Evolutionary conservation across 2,113 vertebrate species (phyloP).

Genomic region (Phainopepla nitens): DNA sequence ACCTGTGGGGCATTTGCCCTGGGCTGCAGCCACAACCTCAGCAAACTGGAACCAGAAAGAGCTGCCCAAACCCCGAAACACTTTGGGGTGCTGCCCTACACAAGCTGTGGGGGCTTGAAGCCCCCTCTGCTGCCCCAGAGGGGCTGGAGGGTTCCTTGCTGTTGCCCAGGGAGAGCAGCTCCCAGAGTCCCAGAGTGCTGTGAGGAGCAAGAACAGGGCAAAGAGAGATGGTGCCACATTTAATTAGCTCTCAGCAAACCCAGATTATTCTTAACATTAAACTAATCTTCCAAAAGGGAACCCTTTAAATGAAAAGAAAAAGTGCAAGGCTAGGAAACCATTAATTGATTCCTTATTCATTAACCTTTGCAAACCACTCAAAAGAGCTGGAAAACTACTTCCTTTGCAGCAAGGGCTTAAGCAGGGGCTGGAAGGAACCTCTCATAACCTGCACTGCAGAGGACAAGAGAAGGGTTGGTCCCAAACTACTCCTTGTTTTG

Average conservation of each 20-base stretch:
- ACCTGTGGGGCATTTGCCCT: background rate
- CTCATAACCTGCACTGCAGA: background rate
- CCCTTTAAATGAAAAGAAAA: constrained; percentile 42
- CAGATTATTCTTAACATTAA: constrained; percentile 36
- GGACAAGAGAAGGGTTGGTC: background rate
- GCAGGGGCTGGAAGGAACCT: background rate
- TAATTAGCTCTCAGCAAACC: constrained; percentile 26
- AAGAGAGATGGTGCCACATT: background rate
- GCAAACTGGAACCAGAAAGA: background rate
- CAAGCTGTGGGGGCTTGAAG: accelerated
- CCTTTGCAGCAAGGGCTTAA: background rate
- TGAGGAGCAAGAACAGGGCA: background rate
- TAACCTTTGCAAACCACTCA: constrained; percentile 59
- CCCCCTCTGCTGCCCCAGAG: background rate
- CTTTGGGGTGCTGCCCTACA: background rate
- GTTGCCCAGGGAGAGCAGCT: background rate
- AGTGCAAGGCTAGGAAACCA: constrained; percentile 43
- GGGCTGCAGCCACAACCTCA: background rate
- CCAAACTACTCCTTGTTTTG: background rate
- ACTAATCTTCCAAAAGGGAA: constrained; percentile 49
- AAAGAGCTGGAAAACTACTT: constrained; percentile 41
- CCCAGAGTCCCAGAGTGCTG: background rate
- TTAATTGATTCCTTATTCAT: constrained; percentile 71
- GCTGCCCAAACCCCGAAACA: background rate
- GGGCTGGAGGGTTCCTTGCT: background rate